These are phyloP conservation scores for human DNA, from an alignment of 2,113 vertebrate genomes.

Conservation along the genomic window GRCh38 chr4:46813001-46813500, in stretches of 20 bases:
- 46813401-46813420: neutral
- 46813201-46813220: neutral
- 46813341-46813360: neutral
- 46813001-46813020: neutral
- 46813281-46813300: neutral
- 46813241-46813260: neutral
- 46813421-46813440: neutral
- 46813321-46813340: neutral
- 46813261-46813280: neutral
- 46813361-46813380: neutral
- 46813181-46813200: neutral
- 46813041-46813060: neutral
- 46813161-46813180: neutral
- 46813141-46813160: neutral
- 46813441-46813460: neutral
- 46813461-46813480: neutral
- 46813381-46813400: neutral
- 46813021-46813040: neutral
- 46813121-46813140: neutral
- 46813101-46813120: neutral
- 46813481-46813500: neutral
- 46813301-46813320: neutral
- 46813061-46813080: neutral
- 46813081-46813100: neutral
- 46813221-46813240: neutral